A percentile compares a stretch with the other conserved stretches of the same genome.
Evolutionary conservation across 1,140 invertebrate genomes (phyloP).

Genomic region (Drosophila ironensis): DNA sequence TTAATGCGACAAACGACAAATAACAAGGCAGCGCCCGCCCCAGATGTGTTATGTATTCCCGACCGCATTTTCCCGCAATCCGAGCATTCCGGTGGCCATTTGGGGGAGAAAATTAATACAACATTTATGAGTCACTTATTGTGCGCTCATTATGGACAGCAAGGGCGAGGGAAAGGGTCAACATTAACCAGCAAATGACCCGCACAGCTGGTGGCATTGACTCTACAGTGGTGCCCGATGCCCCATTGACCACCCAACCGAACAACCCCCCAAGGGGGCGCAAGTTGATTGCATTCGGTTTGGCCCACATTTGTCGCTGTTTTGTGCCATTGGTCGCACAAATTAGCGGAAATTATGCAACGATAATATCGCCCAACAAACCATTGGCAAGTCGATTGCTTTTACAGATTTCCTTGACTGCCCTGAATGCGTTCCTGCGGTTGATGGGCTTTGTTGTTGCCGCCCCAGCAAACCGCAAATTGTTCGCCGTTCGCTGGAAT

Average conservation of each 20-base stretch:
- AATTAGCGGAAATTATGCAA: conserved; percentile 75
- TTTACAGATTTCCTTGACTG: conserved; percentile 20
- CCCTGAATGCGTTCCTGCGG: conserved; percentile 15
- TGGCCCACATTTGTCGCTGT: conserved; percentile 45
- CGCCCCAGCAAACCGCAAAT: conserved; percentile 21
- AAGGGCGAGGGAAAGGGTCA: background rate
- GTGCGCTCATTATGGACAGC: conserved; percentile 46
- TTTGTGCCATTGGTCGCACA: conserved; percentile 42
- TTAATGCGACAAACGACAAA: conserved; percentile 47
- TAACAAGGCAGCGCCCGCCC: conserved; percentile 6
- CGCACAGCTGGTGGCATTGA: conserved; percentile 57
- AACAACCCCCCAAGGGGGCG: background rate
- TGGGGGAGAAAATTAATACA: conserved; percentile 59
- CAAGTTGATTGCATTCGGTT: conserved; percentile 31
- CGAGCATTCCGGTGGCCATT: conserved; percentile 12
- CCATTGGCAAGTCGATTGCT: conserved; percentile 21
- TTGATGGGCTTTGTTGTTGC: conserved; percentile 18
- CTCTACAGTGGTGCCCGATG: conserved; percentile 3
- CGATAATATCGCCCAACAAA: conserved; percentile 48
- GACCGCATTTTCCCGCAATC: background rate
- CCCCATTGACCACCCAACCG: background rate
- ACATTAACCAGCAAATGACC: conserved; percentile 57
- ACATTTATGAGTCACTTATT: conserved; percentile 72
- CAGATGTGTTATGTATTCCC: conserved; percentile 26
- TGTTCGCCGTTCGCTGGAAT: conserved; percentile 8